phyloP scores from a whole-genome alignment of 2,113 vertebrate species.

The Stomatorhinus ivindoensis region DNA sequence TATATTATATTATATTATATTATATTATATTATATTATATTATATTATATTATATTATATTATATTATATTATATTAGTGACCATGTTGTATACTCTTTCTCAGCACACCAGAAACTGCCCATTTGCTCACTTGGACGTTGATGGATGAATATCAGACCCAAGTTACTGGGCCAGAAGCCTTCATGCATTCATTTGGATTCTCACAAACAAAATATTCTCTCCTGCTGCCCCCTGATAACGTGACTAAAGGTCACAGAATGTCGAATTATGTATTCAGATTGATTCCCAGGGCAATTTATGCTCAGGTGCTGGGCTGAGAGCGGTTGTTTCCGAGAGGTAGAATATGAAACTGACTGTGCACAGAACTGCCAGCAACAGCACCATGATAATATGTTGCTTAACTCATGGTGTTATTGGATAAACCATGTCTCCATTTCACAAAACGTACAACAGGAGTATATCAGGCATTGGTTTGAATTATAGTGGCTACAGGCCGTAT shows the following conservation, averaged over 20 bases:
- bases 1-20: too few species aligned
- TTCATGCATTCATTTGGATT: not conserved
- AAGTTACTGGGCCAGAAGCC: not conserved
- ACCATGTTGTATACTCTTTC: not conserved
- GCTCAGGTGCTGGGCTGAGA: not conserved
- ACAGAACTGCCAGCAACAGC: not conserved
- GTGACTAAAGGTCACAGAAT: conserved; percentile 13
- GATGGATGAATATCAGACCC: conserved; percentile 5
- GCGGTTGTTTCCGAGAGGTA: conserved; percentile 1
- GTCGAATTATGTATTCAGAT: conserved; percentile 8
- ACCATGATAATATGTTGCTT: not conserved
- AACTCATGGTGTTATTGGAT: not conserved
- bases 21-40: not conserved
- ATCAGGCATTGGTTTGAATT: not conserved
- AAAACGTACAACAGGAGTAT: not conserved
- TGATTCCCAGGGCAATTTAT: conserved; percentile 6
- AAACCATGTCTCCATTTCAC: not conserved
- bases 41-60: too few species aligned
- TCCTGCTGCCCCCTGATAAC: conserved; percentile 16
- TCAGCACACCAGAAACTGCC: not conserved
- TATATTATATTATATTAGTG: not conserved
- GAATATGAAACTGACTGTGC: conserved; percentile 10
- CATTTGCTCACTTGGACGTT: not conserved
- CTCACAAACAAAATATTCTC: not conserved
- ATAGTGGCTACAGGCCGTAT: not conserved